Evolutionary conservation across 2,888 invertebrate genomes (phyloP), one percentile per base, ranked within the genome.

Genomic region (Leptarthrus brevirostris): DNA sequence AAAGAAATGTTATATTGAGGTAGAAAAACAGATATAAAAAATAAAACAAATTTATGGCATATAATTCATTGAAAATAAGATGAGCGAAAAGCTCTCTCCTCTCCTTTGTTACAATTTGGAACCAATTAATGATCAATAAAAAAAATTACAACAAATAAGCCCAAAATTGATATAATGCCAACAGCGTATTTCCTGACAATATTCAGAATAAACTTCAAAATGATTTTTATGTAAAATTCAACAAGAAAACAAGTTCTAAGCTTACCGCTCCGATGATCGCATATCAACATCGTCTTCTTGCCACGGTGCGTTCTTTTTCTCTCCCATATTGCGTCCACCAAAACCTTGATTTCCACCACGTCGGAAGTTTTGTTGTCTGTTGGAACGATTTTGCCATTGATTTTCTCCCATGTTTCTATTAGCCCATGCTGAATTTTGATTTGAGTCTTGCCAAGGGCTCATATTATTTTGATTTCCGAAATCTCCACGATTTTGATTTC

Each of bases 171-270:
- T n/a, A 40, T 40, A 40, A 40, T 12, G 22, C 64, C 64, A 64
- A 64, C 64, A 64, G 64, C 64, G 47, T 64, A 64, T 64, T 64
- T 64, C 64, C 44, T 64, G 64, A 40, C 26, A 26, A 64, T 44
- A 12, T 26, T 18, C 22, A 10, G n/a, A 58, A 34, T 16, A 8
- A 54, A 54, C 4, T 24, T 58, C 58, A 58, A 49, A 49, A 49
- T 44, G 44, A 44, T 44, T 44, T 44, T 18, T 22, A 22, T 53
- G 4, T 18, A 53, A 30, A 30, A 30, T 6, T 30, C 0, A 30
- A 30, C 4, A 30, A 6, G 0, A 30, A 53, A 53, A 53, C 5
- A 53, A 12, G 10, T 6, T 20, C 4, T 22, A 53, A 54, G 52
- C 69, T 69, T 69, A 69, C 69, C 69, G 14, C 8, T 52, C 52